A percentile compares a stretch with the other conserved stretches of the same genome.
phyloP scores from a whole-genome alignment of 2,888 invertebrate species.

The Andrena hattorfiana region DNA sequence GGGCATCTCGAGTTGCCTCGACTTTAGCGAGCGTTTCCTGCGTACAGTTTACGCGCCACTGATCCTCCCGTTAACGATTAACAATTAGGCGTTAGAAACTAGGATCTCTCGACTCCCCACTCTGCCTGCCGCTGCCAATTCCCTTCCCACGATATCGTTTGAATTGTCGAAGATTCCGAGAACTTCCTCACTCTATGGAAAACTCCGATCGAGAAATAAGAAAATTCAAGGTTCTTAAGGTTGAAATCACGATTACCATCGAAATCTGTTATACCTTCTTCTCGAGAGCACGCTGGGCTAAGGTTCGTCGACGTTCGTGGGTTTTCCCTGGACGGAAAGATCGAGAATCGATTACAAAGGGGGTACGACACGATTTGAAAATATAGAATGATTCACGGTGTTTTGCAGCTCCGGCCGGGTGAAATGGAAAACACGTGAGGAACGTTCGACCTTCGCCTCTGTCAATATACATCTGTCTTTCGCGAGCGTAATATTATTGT shows the following conservation, averaged over 20 bases:
- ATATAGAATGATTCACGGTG: conserved; percentile 55
- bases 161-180: too few species aligned
- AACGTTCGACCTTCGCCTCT: conserved; percentile 51
- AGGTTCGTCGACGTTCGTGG: not conserved
- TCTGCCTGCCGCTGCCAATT: conserved; percentile 14
- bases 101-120: not conserved
- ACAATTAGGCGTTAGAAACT: conserved; percentile 34
- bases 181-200: too few species aligned
- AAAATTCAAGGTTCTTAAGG: too few species aligned
- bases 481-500: conserved; percentile 45
- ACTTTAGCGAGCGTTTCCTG: conserved; percentile 7
- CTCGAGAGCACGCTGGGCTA: too few species aligned
- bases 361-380: conserved; percentile 31
- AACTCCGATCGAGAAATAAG: too few species aligned
- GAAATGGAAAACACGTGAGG: conserved; percentile 56
- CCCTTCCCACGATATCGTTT: not conserved
- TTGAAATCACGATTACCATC: too few species aligned
- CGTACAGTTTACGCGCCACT: conserved; percentile 28
- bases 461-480: conserved; percentile 59
- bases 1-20: conserved; percentile 28
- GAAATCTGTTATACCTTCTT: too few species aligned
- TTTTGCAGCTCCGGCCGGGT: conserved; percentile 25
- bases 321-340: not conserved
- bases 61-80: conserved; percentile 32
- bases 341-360: not conserved